phyloP scores from a whole-genome alignment of 30 jellyfish, hydroid and myxozoan species.

The Aurelia sp. region DNA sequence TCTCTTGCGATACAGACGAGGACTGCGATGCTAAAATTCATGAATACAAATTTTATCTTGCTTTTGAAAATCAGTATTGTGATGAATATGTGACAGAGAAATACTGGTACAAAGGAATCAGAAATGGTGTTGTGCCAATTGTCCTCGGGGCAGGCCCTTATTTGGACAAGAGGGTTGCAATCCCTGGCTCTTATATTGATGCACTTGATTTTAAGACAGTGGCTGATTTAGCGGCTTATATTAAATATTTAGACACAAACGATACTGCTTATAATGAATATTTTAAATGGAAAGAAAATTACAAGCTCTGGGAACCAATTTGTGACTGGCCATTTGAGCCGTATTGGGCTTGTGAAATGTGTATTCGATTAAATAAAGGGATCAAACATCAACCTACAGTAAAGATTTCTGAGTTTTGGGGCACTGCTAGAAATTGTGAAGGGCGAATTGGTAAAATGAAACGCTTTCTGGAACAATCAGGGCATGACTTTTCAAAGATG shows the following conservation, averaged over 20 bases:
- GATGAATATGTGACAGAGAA: conserved; percentile 92
- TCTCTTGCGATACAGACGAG: conserved; percentile 52
- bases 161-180: conserved; percentile 75
- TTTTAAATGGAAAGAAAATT: conserved; percentile 84
- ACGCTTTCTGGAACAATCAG: conserved; percentile 53
- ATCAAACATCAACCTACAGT: conserved; percentile 29
- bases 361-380: conserved; percentile 63
- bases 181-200: conserved; percentile 94
- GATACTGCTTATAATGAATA: conserved; percentile 96
- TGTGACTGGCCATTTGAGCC: conserved; percentile 99
- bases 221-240: conserved; percentile 77
- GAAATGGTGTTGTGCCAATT: conserved; percentile 81
- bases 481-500: conserved; percentile 48
- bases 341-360: conserved; percentile 87
- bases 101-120: conserved; percentile 87
- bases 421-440: conserved; percentile 59
- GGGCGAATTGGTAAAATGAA: conserved; percentile 28
- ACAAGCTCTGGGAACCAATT: conserved; percentile 67
- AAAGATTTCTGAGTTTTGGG: conserved; percentile 78
- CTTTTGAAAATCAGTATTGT: conserved; percentile 89
- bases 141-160: conserved; percentile 93
- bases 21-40: conserved; percentile 42
- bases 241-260: conserved; percentile 84
- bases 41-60: conserved; percentile 81
- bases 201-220: conserved; percentile 75